Conservation (phyloP, 1,140 invertebrate species). For the Platyscapa corneri region DNA sequence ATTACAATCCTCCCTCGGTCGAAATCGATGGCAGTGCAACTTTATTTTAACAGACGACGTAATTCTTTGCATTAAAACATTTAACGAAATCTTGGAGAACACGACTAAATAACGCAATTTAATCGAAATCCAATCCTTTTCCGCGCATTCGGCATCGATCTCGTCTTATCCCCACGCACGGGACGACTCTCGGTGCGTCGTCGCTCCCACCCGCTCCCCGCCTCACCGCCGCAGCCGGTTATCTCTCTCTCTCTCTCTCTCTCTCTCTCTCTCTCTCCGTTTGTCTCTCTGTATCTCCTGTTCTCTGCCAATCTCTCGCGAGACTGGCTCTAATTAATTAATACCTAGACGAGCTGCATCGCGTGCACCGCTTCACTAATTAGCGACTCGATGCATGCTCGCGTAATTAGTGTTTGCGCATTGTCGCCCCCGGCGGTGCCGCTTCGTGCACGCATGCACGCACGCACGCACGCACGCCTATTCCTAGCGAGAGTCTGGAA, state of each 20-base stretch:
- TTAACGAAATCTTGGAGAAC: no score
- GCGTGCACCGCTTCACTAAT: slow-evolving; percentile 67
- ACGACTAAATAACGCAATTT: no score
- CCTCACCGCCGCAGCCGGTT: slow-evolving; percentile 36
- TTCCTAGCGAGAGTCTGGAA: not conserved
- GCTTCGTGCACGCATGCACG: not conserved
- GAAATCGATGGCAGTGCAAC: no score
- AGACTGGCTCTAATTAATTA: slow-evolving; percentile 74
- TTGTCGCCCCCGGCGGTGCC: not conserved
- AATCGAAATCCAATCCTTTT: no score
- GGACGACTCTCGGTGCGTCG: not conserved
- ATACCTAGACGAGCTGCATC: slow-evolving; percentile 64
- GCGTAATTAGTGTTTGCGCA: slow-evolving; percentile 72
- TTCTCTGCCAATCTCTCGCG: slow-evolving; percentile 18
- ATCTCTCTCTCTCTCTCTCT: not conserved
- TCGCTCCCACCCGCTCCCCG: slow-evolving; percentile 47
- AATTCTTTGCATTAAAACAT: no score
- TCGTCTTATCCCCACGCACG: not conserved
- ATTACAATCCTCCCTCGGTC: no score
- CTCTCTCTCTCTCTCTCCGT: no score
- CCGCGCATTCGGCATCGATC: not conserved
- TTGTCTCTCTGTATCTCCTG: no score
- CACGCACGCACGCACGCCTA: not conserved
- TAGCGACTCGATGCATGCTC: slow-evolving; percentile 64
- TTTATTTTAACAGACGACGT: no score